A percentile compares a stretch with the other conserved stretches of the same genome.
Conservation (phyloP, 2,888 invertebrate genomes). For the Platynereis dumerilii region DNA sequence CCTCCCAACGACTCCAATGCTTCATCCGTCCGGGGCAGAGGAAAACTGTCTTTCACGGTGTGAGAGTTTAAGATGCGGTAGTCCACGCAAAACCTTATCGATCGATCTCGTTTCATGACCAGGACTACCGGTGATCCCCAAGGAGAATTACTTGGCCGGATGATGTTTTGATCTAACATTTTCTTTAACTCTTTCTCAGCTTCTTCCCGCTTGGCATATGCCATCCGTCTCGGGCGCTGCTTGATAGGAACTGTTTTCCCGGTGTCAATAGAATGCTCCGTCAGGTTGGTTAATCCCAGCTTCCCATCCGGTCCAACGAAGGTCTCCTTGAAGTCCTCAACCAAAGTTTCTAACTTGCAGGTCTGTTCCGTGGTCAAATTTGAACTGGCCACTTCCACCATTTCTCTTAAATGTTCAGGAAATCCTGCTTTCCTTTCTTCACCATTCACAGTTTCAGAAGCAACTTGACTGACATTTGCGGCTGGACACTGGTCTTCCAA, state of each 20-base stretch:
- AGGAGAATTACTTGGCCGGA: not conserved
- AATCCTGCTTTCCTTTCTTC: too few relatives aligned
- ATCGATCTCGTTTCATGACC: not conserved
- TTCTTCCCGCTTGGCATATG: too few relatives aligned
- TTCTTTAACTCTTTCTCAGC: too few relatives aligned
- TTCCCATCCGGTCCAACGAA: not conserved
- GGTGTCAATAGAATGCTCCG: not conserved
- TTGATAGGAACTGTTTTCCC: not conserved
- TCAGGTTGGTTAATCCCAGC: not conserved
- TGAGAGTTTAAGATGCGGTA: not conserved
- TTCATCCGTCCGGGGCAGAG: not conserved
- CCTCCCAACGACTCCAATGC: not conserved
- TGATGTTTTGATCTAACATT: not conserved
- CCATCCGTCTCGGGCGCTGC: too few relatives aligned
- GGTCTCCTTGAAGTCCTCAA: too few relatives aligned
- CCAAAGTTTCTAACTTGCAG: too few relatives aligned
- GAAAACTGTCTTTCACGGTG: not conserved
- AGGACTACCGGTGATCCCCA: not conserved
- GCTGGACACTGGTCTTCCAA: too few relatives aligned
- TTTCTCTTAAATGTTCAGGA: too few relatives aligned
- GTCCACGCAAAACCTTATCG: not conserved
- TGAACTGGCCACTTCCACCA: too few relatives aligned
- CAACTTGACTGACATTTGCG: too few relatives aligned
- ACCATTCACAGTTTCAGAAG: too few relatives aligned
- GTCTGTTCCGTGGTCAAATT: not conserved